phyloP scores from a whole-genome alignment of 2,113 vertebrate genomes.

The Micromys minutus region DNA sequence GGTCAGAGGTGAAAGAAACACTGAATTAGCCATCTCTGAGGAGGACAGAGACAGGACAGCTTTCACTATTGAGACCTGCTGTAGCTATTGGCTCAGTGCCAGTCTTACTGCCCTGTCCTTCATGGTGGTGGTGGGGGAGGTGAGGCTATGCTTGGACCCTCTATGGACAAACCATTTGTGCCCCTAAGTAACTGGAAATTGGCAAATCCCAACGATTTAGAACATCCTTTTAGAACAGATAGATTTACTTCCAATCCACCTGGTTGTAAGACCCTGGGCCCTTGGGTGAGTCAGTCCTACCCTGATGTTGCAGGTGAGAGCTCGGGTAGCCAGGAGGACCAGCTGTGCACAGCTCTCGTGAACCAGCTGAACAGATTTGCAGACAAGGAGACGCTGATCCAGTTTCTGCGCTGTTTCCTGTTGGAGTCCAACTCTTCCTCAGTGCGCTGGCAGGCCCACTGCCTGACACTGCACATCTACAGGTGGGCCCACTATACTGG shows the following conservation, averaged over 20 bases:
- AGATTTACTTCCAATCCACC: not conserved
- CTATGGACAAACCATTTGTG: not conserved
- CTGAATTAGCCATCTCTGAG: not conserved
- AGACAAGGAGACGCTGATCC: slow-evolving; percentile 98
- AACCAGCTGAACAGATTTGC: slow-evolving; percentile 98
- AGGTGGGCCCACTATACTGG: slow-evolving; percentile 84
- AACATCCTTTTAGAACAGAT: not conserved
- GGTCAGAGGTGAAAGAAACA: not conserved
- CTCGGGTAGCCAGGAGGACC: slow-evolving; percentile 95
- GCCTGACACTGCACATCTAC: slow-evolving; percentile 97
- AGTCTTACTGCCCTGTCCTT: not conserved
- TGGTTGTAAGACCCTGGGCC: not conserved
- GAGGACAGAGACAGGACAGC: not conserved
- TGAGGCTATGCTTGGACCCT: not conserved
- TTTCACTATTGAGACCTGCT: not conserved
- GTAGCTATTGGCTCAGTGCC: not conserved
- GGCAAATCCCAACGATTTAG: not conserved
- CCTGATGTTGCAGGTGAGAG: slow-evolving; percentile 89
- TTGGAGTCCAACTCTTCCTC: slow-evolving; percentile 98
- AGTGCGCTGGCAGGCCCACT: slow-evolving; percentile 98
- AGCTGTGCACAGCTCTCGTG: slow-evolving; percentile 96
- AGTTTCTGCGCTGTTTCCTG: slow-evolving; percentile 98
- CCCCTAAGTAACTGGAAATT: not conserved
- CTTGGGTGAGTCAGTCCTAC: not conserved
- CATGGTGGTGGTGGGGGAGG: not conserved